Conservation (phyloP, 2,797 vertebrate genomes). For the Sebastes vulpes region DNA sequence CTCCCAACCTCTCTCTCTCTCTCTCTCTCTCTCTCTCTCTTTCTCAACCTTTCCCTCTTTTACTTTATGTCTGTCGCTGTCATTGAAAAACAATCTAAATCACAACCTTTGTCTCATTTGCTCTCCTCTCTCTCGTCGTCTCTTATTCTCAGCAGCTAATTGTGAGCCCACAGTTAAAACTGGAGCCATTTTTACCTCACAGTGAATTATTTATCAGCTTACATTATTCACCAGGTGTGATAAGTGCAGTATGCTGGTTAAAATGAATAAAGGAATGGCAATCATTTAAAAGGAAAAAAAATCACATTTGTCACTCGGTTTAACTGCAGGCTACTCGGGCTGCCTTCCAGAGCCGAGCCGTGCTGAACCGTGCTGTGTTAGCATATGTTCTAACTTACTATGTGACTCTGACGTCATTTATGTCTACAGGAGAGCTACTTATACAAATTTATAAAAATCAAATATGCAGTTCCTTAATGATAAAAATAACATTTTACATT, state of each 20-base stretch:
- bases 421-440: too few relatives aligned
- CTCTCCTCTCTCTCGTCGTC: neutral
- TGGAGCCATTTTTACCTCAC: slow-evolving; percentile 69
- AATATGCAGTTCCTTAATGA: too few relatives aligned
- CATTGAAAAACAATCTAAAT: neutral
- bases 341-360: neutral
- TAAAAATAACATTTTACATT: too few relatives aligned
- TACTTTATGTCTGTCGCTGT: neutral
- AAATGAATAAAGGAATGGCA: slow-evolving; percentile 76
- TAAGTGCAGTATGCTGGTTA: slow-evolving; percentile 75
- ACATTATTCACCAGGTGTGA: slow-evolving; percentile 80
- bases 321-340: slow-evolving; percentile 22
- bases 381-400: neutral
- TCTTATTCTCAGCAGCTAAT: slow-evolving; percentile 49
- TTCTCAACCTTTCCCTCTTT: neutral
- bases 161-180: slow-evolving; percentile 53
- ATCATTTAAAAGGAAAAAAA: slow-evolving; percentile 52
- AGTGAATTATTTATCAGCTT: slow-evolving; percentile 78
- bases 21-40: neutral
- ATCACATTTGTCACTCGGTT: slow-evolving; percentile 34
- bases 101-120: neutral
- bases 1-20: neutral
- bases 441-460: too few relatives aligned
- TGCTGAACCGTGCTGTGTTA: neutral
- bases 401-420: neutral